Evolutionary conservation across 2,888 invertebrate species (phyloP), one percentile per base, ranked within the genome.

Genomic region (Lagria hirta): DNA sequence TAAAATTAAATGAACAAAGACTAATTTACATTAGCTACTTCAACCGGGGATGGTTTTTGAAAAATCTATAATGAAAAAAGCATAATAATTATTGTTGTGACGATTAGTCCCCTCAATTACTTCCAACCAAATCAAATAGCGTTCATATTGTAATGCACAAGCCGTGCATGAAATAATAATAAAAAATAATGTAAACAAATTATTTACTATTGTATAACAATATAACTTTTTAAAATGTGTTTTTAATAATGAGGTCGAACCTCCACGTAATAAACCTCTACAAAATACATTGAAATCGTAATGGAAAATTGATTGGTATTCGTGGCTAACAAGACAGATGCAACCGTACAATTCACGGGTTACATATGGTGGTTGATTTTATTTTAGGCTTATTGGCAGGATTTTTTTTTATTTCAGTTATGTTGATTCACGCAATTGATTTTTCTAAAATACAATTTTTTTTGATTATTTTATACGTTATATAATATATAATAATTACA

Each of bases 221-320:
- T 32, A 16, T 17, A 12, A 23, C 7, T 50, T 35, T 33, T 35
- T 24, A 40, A 67, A 67, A 67, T 65, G 67, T 49, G 60, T 65
- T 66, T 67, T 65, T 66, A 67, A 67, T 67, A 64, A 63, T 62
- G 62, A 63, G 58, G 54, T 60, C 58, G 60, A 54, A 52, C 50
- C 59, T 55, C 54, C 60, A 61, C 61, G 53, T 61, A 62, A 65
- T 58, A 57, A 61, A 59, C 49, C 53, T 52, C 43, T 27, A 42
- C 36, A 29, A 54, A 49, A 53, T 49, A 51, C 41, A 52, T 43
- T 45, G 50, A 52, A 58, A 55, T 59, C 54, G 49, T 65, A 68
- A 67, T 68, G 66, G 59, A 55, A 60, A 66, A 66, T 67, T 66
- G 69, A 67, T 68, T 68, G 65, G 63, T 49, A 48, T 43, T 34